Conservation (phyloP, 2,888 invertebrate species). For the Amphipyra tragopoginis region DNA sequence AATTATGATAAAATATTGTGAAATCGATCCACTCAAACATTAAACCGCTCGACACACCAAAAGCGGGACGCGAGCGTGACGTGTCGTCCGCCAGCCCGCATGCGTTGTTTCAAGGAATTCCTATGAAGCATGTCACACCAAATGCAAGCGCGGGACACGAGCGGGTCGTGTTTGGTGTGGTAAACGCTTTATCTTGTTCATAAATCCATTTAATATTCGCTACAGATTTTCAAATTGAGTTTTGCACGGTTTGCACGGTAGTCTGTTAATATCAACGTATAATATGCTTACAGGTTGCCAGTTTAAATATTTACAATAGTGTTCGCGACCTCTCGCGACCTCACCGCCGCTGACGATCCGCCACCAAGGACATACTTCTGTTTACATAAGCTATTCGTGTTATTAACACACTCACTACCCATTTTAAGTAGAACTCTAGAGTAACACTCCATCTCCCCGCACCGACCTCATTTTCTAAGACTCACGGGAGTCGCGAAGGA, state of each 20-base stretch:
- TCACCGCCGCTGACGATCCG: constrained; percentile 62
- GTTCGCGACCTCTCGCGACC: constrained; percentile 68
- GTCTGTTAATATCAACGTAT: constrained; percentile 29
- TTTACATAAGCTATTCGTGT: constrained; percentile 63
- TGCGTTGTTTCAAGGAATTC: no score
- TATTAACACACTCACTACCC: constrained; percentile 60
- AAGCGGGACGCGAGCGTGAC: no score
- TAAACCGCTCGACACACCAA: no score
- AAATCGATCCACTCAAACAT: no score
- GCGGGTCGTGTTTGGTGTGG: no score
- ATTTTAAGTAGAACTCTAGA: constrained; percentile 62
- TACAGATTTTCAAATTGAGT: constrained; percentile 1
- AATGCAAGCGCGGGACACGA: no score
- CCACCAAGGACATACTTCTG: constrained; percentile 67
- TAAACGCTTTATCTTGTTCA: no score
- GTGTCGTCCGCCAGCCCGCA: no score
- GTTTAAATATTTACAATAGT: constrained; percentile 64
- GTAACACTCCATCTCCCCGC: constrained; percentile 49
- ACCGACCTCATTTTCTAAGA: constrained; percentile 30
- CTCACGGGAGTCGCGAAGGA: constrained; percentile 55
- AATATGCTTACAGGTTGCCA: constrained; percentile 54
- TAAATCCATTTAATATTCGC: no score
- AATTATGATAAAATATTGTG: no score
- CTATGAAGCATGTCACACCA: no score
- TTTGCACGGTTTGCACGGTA: constrained; percentile 12